phyloP scores from a whole-genome alignment of 2,113 vertebrate genomes.

The Zapus hudsonius region DNA sequence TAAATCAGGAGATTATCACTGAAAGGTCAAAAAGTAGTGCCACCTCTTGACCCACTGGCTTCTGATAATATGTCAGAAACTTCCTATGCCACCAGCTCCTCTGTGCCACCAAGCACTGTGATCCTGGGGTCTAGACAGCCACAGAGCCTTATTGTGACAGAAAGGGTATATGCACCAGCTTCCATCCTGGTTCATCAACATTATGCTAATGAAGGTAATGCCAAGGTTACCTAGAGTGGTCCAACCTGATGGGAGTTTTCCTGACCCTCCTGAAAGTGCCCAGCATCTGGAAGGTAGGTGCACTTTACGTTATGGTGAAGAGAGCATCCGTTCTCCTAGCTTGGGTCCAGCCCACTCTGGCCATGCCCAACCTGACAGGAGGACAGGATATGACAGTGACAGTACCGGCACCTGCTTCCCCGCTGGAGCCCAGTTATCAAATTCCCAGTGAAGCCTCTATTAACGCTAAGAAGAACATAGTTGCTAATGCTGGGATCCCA shows the following conservation, averaged over 20 bases:
- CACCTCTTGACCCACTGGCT: fast-evolving
- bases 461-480: fast-evolving
- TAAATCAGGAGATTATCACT: constrained; percentile 76
- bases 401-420: constrained; percentile 54
- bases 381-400: constrained; percentile 68
- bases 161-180: constrained; percentile 83
- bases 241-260: neutral
- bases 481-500: constrained; percentile 12
- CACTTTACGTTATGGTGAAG: constrained; percentile 83
- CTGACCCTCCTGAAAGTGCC: constrained; percentile 40
- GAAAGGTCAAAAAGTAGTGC: constrained; percentile 64
- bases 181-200: constrained; percentile 72
- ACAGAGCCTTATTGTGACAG: constrained; percentile 86
- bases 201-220: neutral
- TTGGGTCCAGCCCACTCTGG: constrained; percentile 40
- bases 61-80: constrained; percentile 77
- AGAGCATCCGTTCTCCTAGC: constrained; percentile 82
- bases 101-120: neutral
- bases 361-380: neutral
- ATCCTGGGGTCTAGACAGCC: constrained; percentile 78
- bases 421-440: constrained; percentile 33
- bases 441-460: neutral
- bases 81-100: constrained; percentile 68
- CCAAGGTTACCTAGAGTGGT: constrained; percentile 80
- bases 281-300: constrained; percentile 77